phyloP scores from a whole-genome alignment of 2,113 vertebrate species.

The Motacilla tschutschensis region DNA sequence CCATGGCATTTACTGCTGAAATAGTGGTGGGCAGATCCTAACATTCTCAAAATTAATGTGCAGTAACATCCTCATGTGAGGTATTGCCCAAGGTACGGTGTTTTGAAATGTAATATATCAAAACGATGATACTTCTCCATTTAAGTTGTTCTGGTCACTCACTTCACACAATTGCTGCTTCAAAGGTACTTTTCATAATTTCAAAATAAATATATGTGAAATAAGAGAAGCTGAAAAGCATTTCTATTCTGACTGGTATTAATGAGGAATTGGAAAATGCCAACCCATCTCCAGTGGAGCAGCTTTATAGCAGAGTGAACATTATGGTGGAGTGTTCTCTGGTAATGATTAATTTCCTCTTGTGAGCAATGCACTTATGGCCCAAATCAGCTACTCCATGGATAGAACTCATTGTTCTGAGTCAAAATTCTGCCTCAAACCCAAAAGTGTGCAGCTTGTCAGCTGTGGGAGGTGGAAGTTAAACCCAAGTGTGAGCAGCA shows the following conservation, averaged over 20 bases:
- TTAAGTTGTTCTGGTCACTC: conserved; percentile 48
- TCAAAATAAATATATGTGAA: conserved; percentile 57
- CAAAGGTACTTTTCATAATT: conserved; percentile 55
- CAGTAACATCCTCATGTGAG: conserved; percentile 46
- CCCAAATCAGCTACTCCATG: neutral
- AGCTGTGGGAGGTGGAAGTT: neutral
- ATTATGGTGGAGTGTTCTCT: conserved; percentile 35
- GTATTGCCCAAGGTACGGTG: conserved; percentile 23
- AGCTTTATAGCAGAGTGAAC: conserved; percentile 34
- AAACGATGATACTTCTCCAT: conserved; percentile 51
- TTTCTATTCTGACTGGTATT: conserved; percentile 48
- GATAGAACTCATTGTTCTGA: conserved; percentile 5
- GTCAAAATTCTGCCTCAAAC: neutral
- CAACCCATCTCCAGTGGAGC: conserved; percentile 34
- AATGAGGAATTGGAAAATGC: conserved; percentile 52
- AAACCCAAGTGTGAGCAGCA: neutral
- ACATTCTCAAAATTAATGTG: conserved; percentile 63
- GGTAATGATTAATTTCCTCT: conserved; percentile 35
- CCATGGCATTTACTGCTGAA: conserved; percentile 63
- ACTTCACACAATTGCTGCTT: conserved; percentile 32
- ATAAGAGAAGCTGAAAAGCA: conserved; percentile 35
- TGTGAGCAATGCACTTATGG: neutral
- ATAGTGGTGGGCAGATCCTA: conserved; percentile 49
- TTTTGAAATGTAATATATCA: conserved; percentile 60
- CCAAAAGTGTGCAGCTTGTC: neutral